Evolutionary conservation across 2,888 invertebrate species (phyloP), one percentile per base, ranked within the genome.

Genomic region (Tipula confusa): DNA sequence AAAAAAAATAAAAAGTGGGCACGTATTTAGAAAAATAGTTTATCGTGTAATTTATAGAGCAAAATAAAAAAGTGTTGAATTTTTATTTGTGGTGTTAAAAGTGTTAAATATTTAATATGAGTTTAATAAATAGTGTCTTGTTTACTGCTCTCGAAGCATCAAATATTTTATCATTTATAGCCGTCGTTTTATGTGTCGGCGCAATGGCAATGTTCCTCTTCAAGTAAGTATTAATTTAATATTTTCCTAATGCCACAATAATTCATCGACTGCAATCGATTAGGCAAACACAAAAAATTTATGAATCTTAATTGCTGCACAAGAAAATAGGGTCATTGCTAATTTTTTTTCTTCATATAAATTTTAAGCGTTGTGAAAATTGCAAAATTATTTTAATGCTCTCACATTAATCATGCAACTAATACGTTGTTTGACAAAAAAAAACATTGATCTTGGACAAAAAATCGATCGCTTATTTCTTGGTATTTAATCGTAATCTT

Each of bases 71-170:
- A 64, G 64, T 64, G 64, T 64, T 64, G 64, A 24, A 24, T 11
- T 64, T 64, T 11, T 24, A 24, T 64, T 64, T 64, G 64, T 64
- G 24, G 64, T 64, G 64, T 9, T 15, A 33, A 82, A 33, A 9
- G 24, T 33, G 24, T 13, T 18, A 33, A 18, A 33, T 31, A 82
- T 43, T n/a, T 4, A 82, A 43, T 29, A 83, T 83, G 83, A 48
- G 48, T 83, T 29, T 83, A 43, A 29, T 83, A 13, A 83, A 83
- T 83, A 43, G 43, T 29, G 43, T 83, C 13, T 28, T 83, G 11
- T 83, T 83, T 48, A 29, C 83, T n/a, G 83, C 83, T 29, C 43
- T 83, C 29, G 83, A 83, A 83, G 83, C 43, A 48, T 83, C 83
- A n/a, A 48, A 83, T 83, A 48, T 83, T 7, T 83, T 83, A 31